Conservation (phyloP, 1,140 invertebrate genomes). For the Hycleus phaleratus region DNA sequence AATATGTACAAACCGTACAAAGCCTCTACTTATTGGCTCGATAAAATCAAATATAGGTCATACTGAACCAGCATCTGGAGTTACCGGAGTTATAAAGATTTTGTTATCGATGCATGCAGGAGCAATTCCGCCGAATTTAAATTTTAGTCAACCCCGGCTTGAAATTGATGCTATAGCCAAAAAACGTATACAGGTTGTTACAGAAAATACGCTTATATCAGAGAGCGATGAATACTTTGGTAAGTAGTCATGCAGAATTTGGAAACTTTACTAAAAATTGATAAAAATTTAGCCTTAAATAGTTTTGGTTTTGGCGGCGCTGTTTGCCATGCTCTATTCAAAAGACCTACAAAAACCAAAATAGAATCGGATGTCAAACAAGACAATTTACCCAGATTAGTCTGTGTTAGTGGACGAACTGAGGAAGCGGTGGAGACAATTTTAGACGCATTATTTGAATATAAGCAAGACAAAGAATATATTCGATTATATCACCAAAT, state of each 20-base stretch:
- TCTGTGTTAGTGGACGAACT: constrained; percentile 55
- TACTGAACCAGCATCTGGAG: constrained; percentile 80
- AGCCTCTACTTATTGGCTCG: constrained; percentile 76
- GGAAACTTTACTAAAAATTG: no score
- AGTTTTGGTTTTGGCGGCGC: constrained; percentile 59
- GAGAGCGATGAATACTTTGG: constrained; percentile 49
- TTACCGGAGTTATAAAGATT: constrained; percentile 78
- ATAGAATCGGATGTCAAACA: constrained; percentile 31
- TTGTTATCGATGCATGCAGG: constrained; percentile 64
- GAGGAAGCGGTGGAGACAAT: constrained; percentile 60
- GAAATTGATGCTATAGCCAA: constrained; percentile 64
- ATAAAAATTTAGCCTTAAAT: constrained; percentile 37
- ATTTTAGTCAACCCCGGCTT: constrained; percentile 63
- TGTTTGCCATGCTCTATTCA: constrained; percentile 61
- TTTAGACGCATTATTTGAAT: constrained; percentile 58
- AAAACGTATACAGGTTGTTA: constrained; percentile 62
- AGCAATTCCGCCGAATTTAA: constrained; percentile 70
- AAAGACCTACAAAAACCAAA: constrained; percentile 47
- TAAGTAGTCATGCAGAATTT: neutral
- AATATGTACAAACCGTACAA: constrained; percentile 59
- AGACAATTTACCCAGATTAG: constrained; percentile 53
- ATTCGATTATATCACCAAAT: constrained; percentile 49
- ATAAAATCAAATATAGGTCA: constrained; percentile 94
- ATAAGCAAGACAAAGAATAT: constrained; percentile 49
- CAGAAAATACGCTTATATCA: constrained; percentile 52